Base-by-base conservation (phyloP, 2,888 invertebrate genomes). In the Horisme vitalbata region DNA sequence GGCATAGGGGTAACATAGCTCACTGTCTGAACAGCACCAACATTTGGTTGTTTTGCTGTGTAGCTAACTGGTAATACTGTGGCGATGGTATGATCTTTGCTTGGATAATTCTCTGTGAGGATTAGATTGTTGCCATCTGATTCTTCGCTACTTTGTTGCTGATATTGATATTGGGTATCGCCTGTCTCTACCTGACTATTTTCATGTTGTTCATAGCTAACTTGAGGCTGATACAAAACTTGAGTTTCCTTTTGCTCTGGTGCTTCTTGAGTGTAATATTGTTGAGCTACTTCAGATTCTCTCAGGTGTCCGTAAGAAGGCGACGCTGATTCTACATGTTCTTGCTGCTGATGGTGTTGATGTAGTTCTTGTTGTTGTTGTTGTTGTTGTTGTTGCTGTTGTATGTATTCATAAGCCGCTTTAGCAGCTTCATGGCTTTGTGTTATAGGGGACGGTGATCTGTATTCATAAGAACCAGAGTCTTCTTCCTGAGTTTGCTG, bases 81-180 rank as follows among this genome's bases (percentile, higher is more conserved):
- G 0, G 92, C 92, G 58, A 88, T 82, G 0, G 92, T 92, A 50
- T 92, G 92, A 32, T 88, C 86, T 50, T 90, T 84, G 55, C 87
- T 90, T 0, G 92, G 92, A 62, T 91, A 92, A 57, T 92, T 92
- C 67, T 92, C 92, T 11, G 88, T 79, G 1, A 91, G 82, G 1
- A 83, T 64, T 13, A 91, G 60, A 8, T 72, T 70, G 26, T 78
- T 64, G 35, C 60, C 68, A 14, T 69, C 63, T 1, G 78, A 60
- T 15, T 71, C 67, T 36, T 65, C 74, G n/a, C 63, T 58, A 18
- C 55, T 61, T 57, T 77, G 75, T 27, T 74, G 73, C 43, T 79
- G 75, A 44, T 85, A 84, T 2, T 69, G 67, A 52, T 87, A 83
- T 52, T 81, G 80, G 18, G 64, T 59, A 15, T 65, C 68, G 7